phyloP scores from a whole-genome alignment of 2,888 invertebrate genomes.

The Zelleria hepariella region DNA sequence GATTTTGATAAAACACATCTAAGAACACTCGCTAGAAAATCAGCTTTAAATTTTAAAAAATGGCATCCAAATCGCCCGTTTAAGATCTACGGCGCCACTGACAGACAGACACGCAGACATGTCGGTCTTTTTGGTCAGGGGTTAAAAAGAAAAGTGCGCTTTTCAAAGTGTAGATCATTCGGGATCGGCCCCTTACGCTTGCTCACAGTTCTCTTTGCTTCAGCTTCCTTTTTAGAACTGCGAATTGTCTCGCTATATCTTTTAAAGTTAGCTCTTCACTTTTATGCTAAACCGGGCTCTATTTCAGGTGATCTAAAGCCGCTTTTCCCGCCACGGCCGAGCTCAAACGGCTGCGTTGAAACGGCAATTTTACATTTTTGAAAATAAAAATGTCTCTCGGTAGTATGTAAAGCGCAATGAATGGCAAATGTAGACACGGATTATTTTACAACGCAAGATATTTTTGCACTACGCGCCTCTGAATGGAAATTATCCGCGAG shows the following conservation, averaged over 20 bases:
- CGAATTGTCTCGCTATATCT: conserved; percentile 6
- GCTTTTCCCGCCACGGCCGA: neutral
- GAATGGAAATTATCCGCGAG: neutral
- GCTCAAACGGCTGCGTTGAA: conserved; percentile 17
- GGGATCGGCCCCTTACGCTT: neutral
- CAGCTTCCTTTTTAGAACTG: conserved; percentile 2
- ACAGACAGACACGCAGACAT: no score
- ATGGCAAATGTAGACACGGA: conserved; percentile 30
- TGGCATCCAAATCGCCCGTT: no score
- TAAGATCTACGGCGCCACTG: no score
- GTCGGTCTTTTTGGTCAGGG: no score
- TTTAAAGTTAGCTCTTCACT: neutral
- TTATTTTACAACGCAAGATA: conserved; percentile 31
- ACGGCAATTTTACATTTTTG: conserved; percentile 28
- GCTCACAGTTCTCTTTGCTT: neutral
- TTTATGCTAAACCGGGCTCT: neutral
- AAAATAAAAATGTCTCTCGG: conserved; percentile 35
- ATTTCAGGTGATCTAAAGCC: neutral
- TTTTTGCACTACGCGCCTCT: conserved; percentile 7
- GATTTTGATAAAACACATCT: no score
- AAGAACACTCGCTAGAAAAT: no score
- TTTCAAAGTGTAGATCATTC: neutral
- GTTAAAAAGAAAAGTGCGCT: neutral
- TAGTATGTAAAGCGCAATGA: conserved; percentile 39
- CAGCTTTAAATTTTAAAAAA: no score